A percentile compares a stretch with the other conserved stretches of the same genome.
These are phyloP conservation scores for Penaeus japonicus DNA, from an alignment of 1,140 invertebrate genomes.

Conservation along the genomic window DNA sequence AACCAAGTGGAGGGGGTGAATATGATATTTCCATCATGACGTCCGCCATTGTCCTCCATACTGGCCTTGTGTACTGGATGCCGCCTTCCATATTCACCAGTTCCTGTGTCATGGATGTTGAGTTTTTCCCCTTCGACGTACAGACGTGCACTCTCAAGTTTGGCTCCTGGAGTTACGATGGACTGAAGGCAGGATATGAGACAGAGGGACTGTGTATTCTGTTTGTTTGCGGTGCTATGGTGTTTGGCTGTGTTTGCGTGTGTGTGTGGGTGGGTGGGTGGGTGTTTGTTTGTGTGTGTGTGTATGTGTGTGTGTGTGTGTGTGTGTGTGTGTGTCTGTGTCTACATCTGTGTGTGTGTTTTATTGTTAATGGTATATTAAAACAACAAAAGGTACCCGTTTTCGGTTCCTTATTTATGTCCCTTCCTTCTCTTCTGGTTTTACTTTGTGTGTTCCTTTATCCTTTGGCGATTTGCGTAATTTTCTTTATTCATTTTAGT, in stretches of 20 bases:
- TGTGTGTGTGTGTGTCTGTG: neutral
- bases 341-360: too few relatives aligned
- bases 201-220: neutral
- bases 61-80: conserved; percentile 24
- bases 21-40: conserved; percentile 32
- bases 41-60: neutral
- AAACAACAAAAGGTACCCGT: too few relatives aligned
- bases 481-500: too few relatives aligned
- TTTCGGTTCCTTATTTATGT: too few relatives aligned
- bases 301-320: neutral
- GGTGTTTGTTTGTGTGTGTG: neutral
- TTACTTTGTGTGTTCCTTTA: too few relatives aligned
- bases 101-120: conserved; percentile 36
- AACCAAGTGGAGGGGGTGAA: conserved; percentile 16
- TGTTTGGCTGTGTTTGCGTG: neutral
- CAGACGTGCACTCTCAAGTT: conserved; percentile 46
- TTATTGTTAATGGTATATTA: too few relatives aligned
- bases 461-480: too few relatives aligned
- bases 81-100: conserved; percentile 33
- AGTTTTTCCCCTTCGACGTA: conserved; percentile 46
- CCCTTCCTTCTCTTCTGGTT: too few relatives aligned
- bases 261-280: neutral
- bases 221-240: neutral
- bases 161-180: conserved; percentile 42
- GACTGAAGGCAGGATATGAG: conserved; percentile 10